Evolutionary conservation across 2,797 vertebrate species (phyloP), one percentile per base, ranked within the genome.

Genomic region (Synanceia verrucosa): DNA sequence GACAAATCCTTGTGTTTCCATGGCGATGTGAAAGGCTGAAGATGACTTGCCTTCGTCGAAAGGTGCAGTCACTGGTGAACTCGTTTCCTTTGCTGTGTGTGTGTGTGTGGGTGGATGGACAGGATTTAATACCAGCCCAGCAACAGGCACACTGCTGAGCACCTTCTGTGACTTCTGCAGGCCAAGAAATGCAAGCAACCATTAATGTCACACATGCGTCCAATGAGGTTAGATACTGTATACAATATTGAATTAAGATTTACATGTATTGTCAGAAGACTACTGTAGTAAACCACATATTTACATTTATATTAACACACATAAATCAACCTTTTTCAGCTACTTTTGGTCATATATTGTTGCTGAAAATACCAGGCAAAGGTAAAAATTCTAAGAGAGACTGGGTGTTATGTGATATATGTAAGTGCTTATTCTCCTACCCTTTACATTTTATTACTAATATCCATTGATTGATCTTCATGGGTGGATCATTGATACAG

Each of bases 1-100:
- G 71, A 70, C 58, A 66, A 73, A 82, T 82, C 60, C 50, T n/a
- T 71, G 85, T 84, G 89, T 93, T 91, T 84, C 90, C 90, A 92
- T 93, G 88, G 88, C 57, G 3, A 93, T 89, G 65, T 48, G 52
- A 85, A 74, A 81, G 71, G 72, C 73, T 62, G 58, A 69, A 83
- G 80, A 86, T 78, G 78, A 83, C 70, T 73, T 12, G 79, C 69
- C 55, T 83, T 85, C 66, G 36, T 53, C 50, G 43, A 67, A 73
- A 79, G 68, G 72, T 78, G 70, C 51, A 75, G 81, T 82, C 69
- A 55, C 66, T 71, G 56, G 33, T 82, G 79, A 88, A 86, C 83
- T 85, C 74, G 81, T 65, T 82, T 81, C 67, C 57, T 67, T 66
- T 66, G 64, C 64, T 6, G n/a, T 53, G 79, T 47, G 76, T 83